These are phyloP conservation scores for Apus apus DNA, from an alignment of 2,113 vertebrate genomes.

Conservation along the genomic window DNA sequence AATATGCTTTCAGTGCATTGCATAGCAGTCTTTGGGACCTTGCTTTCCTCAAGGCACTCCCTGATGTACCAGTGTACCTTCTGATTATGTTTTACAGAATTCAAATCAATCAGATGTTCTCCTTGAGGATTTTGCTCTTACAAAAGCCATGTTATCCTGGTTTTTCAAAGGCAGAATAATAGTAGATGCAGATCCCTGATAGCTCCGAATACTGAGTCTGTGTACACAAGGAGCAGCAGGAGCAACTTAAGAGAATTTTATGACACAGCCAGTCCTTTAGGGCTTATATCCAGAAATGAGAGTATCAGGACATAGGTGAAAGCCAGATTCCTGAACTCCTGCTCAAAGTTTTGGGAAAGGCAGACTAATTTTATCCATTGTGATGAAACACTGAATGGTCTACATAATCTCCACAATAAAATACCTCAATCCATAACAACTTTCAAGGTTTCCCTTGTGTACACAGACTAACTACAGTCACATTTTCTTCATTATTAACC, in stretches of 20 bases:
- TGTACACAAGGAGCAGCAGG: background rate
- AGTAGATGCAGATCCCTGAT: background rate
- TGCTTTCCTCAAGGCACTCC: conserved; percentile 11
- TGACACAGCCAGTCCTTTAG: background rate
- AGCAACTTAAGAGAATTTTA: background rate
- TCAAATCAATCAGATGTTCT: conserved; percentile 13
- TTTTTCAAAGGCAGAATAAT: background rate
- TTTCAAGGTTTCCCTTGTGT: background rate
- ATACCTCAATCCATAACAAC: background rate
- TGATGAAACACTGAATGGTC: background rate
- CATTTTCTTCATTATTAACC: conserved; percentile 27
- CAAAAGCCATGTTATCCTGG: background rate
- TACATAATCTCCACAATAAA: background rate
- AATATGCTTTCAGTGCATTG: background rate
- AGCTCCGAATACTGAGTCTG: background rate
- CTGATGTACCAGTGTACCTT: background rate
- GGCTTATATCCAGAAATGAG: background rate
- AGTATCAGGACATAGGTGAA: background rate
- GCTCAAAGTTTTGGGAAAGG: background rate
- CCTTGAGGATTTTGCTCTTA: background rate
- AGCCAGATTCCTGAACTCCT: background rate
- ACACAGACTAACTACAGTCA: background rate
- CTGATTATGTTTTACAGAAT: conserved; percentile 38
- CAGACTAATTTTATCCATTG: background rate
- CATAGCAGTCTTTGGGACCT: conserved; percentile 9